phyloP scores from a whole-genome alignment of 2,797 vertebrate genomes.

The Cynopterus sphinx region DNA sequence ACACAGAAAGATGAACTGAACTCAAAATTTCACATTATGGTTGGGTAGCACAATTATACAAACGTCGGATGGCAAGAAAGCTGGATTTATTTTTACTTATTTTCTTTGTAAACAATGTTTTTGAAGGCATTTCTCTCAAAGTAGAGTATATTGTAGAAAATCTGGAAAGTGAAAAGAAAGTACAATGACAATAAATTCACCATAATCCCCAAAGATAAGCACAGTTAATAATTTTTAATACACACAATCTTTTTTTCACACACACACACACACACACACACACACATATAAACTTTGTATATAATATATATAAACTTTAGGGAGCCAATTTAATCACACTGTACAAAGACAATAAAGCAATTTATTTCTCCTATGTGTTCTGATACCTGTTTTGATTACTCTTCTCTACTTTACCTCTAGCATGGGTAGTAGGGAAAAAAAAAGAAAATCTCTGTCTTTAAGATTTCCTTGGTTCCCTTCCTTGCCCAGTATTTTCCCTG shows the following conservation, averaged over 20 bases:
- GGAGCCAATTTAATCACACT: background rate
- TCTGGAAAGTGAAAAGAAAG: background rate
- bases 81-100: background rate
- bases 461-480: background rate
- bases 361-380: background rate
- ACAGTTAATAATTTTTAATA: slow-evolving; percentile 44
- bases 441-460: background rate
- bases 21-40: background rate
- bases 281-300: too few relatives aligned
- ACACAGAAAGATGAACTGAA: background rate
- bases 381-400: background rate
- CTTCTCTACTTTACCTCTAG: background rate
- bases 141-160: slow-evolving; percentile 14
- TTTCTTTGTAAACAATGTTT: slow-evolving; percentile 25
- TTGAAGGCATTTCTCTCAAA: background rate
- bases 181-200: background rate
- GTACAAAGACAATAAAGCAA: background rate
- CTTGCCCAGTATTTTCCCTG: background rate
- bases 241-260: slow-evolving; percentile 24
- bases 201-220: background rate
- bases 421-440: background rate
- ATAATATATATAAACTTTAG: slow-evolving; percentile 49
- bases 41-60: background rate
- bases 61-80: background rate
- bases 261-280: background rate